Evolutionary conservation across 2,797 vertebrate genomes (phyloP).

Genomic region (Dendrocincla fuliginosa): DNA sequence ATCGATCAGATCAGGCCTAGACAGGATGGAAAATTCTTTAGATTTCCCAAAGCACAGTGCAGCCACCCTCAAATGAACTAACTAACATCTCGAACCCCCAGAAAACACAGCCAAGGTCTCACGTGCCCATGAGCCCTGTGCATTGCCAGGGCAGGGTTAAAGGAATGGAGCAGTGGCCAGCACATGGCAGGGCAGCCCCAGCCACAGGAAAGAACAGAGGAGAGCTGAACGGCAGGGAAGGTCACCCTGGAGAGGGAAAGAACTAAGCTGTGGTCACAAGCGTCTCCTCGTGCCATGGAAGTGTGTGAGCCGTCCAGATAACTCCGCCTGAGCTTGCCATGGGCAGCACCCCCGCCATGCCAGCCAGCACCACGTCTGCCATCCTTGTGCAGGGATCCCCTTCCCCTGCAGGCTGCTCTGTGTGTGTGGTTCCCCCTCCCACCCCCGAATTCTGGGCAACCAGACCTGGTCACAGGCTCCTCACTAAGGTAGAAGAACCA

Average conservation of each 20-base stretch:
- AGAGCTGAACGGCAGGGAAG: background rate
- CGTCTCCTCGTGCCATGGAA: background rate
- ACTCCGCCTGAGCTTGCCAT: background rate
- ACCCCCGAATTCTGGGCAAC: rapidly evolving
- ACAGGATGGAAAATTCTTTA: slow-evolving; percentile 31
- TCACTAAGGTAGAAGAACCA: background rate
- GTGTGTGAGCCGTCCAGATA: rapidly evolving
- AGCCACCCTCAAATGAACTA: background rate
- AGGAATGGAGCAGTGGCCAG: background rate
- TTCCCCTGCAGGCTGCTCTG: background rate
- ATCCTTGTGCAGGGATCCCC: background rate
- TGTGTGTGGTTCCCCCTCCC: background rate
- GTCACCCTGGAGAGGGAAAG: background rate
- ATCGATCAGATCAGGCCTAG: slow-evolving; percentile 94
- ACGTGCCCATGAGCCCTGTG: background rate
- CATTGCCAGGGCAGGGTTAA: background rate
- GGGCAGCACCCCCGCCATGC: background rate
- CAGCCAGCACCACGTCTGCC: background rate
- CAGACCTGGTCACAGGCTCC: background rate
- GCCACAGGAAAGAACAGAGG: background rate
- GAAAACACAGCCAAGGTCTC: background rate
- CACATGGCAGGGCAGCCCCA: background rate
- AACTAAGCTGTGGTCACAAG: background rate
- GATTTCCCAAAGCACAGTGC: background rate
- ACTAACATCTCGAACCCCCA: background rate